Base-by-base conservation (phyloP, 37 sponge, comb jelly and placozoan genomes). In the Ianthella basta region DNA sequence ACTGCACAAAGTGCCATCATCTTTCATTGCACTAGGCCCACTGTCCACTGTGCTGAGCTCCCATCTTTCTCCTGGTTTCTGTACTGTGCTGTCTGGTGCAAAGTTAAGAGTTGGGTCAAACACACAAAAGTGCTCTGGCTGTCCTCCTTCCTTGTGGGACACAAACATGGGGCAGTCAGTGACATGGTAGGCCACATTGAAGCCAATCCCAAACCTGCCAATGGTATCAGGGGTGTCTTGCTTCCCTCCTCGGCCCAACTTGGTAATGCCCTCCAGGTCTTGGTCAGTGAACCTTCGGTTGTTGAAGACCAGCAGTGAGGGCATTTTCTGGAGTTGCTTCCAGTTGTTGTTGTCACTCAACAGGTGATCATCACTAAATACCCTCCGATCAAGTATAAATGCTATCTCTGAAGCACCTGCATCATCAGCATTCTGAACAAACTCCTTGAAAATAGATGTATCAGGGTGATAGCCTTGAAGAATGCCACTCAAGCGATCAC, bases 361-460 rank as follows among this genome's bases (percentile, higher is more conserved):
- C 25, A 93, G 56, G 20, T 30, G 55, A n/a, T 63, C 29, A 24
- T 89, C 88, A 74, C 64, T 60, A 23, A 64, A 27, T 4, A 0
- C 83, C 6, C 90, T 60, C 36, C 81, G 70, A 38, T 94, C 94
- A 29, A 94, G 79, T n/a, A 94, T 73, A 73, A 94, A 90, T 10
- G 66, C 87, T 40, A 94, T 86, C n/a, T 90, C 91, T 21, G 89
- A 78, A 25, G 94, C 94, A 24, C 83, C 65, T 15, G 94, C 91
- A 88, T 94, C 94, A 82, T 94, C 94, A 25, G 94, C 94, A 88
- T 94, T 90, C 40, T 94, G 94, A 56, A 94, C 88, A 59, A 90
- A 87, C 68, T 94, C 94, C 57, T 88, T 84, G 55, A 94, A 94
- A 21, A 94, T 90, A 4, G 88, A 79, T 23, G 37, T 61, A 65